Conservation (phyloP, 2,797 vertebrate species). For the Smutsia temminckii region DNA sequence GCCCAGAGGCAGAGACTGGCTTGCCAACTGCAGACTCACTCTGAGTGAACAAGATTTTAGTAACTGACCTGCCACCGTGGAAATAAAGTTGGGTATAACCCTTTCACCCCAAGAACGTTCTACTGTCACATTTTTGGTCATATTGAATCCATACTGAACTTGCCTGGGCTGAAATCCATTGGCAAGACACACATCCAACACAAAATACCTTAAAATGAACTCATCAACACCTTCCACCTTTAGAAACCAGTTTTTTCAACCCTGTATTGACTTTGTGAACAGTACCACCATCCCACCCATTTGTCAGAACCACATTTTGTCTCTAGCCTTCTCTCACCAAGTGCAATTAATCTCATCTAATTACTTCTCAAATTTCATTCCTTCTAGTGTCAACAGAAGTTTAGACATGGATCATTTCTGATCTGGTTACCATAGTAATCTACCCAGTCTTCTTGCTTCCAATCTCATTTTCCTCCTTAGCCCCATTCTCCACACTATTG, state of each 20-base stretch:
- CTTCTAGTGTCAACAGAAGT: background rate
- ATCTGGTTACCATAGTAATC: slow-evolving; percentile 19
- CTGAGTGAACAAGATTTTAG: too few relatives aligned
- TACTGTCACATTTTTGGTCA: too few relatives aligned
- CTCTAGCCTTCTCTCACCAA: slow-evolving; percentile 8
- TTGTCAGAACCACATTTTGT: background rate
- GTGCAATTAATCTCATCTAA: slow-evolving; percentile 28
- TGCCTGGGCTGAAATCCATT: too few relatives aligned
- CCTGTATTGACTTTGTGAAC: background rate
- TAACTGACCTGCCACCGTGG: too few relatives aligned
- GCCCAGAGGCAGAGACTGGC: too few relatives aligned
- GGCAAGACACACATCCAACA: background rate
- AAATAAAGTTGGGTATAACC: too few relatives aligned
- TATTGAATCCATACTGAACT: too few relatives aligned
- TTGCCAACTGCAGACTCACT: too few relatives aligned
- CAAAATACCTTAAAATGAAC: slow-evolving; percentile 33
- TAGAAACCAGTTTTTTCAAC: slow-evolving; percentile 39
- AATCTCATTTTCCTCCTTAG: background rate
- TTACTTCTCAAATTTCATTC: slow-evolving; percentile 47
- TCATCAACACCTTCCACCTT: background rate
- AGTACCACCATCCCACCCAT: background rate
- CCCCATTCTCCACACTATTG: background rate
- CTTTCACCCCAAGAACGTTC: too few relatives aligned
- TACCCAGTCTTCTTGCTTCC: slow-evolving; percentile 47
- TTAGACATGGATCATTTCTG: background rate